Conservation (phyloP, 2,888 invertebrate genomes). For the Drosophila mimica region DNA sequence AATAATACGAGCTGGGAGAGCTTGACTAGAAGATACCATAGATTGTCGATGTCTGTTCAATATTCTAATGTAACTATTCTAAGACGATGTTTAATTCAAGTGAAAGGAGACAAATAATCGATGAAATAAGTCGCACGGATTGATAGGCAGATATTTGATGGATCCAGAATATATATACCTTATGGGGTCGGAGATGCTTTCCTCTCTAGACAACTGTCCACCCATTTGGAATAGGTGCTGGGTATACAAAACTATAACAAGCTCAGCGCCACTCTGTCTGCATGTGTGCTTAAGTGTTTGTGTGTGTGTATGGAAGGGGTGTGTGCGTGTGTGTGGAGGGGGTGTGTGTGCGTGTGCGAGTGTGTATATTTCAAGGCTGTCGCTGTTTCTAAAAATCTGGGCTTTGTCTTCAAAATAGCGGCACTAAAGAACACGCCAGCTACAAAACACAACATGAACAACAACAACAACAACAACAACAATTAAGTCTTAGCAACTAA, state of each 20-base stretch:
- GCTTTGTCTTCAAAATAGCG: slow-evolving; percentile 61
- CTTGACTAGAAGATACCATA: slow-evolving; percentile 9
- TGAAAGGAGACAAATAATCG: background rate
- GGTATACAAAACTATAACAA: slow-evolving; percentile 52
- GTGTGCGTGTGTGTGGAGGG: slow-evolving; percentile 7
- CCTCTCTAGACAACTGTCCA: background rate
- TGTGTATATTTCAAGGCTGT: slow-evolving; percentile 47
- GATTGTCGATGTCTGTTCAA: background rate
- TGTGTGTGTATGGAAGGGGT: background rate
- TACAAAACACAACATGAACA: slow-evolving; percentile 6
- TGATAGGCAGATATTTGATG: background rate
- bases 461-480: background rate
- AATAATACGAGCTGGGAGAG: background rate
- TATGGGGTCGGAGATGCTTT: background rate
- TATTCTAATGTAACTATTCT: background rate
- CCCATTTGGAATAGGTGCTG: background rate
- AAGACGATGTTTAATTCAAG: background rate
- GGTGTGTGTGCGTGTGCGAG: slow-evolving; percentile 12
- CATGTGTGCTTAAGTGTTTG: slow-evolving; percentile 18
- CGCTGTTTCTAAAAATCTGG: slow-evolving; percentile 60
- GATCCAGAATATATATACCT: background rate
- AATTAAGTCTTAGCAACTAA: slow-evolving; percentile 14
- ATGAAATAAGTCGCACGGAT: background rate
- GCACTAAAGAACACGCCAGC: slow-evolving; percentile 50
- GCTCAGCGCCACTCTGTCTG: slow-evolving; percentile 31